These are phyloP conservation scores for Erithacus rubecula DNA, from an alignment of 2,797 vertebrate species.

Conservation along the genomic window DNA sequence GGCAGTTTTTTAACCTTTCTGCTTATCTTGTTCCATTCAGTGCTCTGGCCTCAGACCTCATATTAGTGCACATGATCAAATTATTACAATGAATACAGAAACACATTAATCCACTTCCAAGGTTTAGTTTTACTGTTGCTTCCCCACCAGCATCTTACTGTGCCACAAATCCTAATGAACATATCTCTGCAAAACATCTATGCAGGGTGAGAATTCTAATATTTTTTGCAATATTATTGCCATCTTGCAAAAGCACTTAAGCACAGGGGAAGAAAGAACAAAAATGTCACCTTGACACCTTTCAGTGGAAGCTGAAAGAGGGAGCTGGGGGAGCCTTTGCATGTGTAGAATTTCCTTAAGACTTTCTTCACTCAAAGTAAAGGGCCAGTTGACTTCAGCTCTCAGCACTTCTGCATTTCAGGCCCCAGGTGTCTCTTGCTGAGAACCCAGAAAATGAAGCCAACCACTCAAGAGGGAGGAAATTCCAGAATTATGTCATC, in stretches of 20 bases:
- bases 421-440: conserved; percentile 43
- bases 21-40: not conserved
- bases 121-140: not conserved
- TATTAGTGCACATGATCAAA: not conserved
- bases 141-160: not conserved
- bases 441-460: conserved; percentile 56
- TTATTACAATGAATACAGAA: not conserved
- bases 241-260: not conserved
- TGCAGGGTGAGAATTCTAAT: not conserved
- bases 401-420: conserved; percentile 5
- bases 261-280: not conserved
- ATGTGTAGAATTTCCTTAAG: not conserved
- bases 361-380: not conserved
- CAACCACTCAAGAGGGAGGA: conserved; percentile 48
- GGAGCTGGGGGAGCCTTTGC: not conserved
- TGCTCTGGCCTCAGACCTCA: not conserved
- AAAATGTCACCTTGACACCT: not conserved
- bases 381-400: not conserved
- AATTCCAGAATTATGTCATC: conserved; percentile 65
- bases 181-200: not conserved
- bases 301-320: not conserved
- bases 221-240: not conserved
- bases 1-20: not conserved
- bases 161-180: not conserved
- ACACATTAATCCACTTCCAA: not conserved